Evolutionary conservation across 2,888 invertebrate genomes (phyloP).

Genomic region (Aphodius sticticus): DNA sequence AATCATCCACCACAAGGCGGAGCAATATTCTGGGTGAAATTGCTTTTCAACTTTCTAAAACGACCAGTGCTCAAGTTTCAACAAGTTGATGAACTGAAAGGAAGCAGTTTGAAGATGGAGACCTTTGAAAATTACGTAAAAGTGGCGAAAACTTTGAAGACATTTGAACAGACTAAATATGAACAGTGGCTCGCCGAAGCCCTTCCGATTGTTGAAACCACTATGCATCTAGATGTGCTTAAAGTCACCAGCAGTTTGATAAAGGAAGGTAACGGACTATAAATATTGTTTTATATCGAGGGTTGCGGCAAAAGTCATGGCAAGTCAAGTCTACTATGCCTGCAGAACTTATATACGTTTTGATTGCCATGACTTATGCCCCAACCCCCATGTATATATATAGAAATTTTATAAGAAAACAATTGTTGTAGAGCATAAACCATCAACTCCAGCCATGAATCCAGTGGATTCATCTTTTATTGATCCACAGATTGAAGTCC

Average conservation of each 20-base stretch:
- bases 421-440: not conserved
- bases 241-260: constrained; percentile 56
- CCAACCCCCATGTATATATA: too few relatives aligned
- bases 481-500: constrained; percentile 34
- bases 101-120: constrained; percentile 76
- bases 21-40: constrained; percentile 85
- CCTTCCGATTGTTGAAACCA: constrained; percentile 68
- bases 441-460: constrained; percentile 11
- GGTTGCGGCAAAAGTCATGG: too few relatives aligned
- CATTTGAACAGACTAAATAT: constrained; percentile 77
- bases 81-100: constrained; percentile 76
- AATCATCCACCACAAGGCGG: constrained; percentile 85
- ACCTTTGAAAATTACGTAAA: constrained; percentile 82
- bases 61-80: constrained; percentile 82
- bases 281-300: constrained; percentile 15
- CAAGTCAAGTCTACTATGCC: too few relatives aligned
- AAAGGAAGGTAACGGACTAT: constrained; percentile 36
- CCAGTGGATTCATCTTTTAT: not conserved
- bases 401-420: not conserved
- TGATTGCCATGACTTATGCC: too few relatives aligned
- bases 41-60: constrained; percentile 81
- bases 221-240: constrained; percentile 75
- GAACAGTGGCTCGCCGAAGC: constrained; percentile 75
- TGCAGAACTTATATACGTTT: too few relatives aligned
- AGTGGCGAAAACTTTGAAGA: constrained; percentile 77